A percentile compares a stretch with the other conserved stretches of the same genome.
These are phyloP conservation scores for Xanthorhoe spadicearia DNA, from an alignment of 2,888 invertebrate genomes.

Conservation along the genomic window DNA sequence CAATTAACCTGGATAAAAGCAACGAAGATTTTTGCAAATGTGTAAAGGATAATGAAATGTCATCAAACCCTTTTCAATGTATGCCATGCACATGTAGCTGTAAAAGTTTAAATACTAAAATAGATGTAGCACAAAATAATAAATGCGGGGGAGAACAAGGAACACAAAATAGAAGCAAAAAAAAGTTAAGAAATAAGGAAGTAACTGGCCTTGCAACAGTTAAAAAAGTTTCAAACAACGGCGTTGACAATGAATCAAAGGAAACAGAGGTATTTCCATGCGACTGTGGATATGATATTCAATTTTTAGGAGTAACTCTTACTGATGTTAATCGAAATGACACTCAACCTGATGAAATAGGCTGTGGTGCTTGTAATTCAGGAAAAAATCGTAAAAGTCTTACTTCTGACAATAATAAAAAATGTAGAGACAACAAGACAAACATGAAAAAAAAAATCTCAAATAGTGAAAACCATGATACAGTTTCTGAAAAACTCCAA, in stretches of 20 bases:
- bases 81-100: constrained; percentile 49
- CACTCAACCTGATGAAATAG: constrained; percentile 23
- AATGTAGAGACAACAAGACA: not conserved
- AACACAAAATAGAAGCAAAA: constrained; percentile 9
- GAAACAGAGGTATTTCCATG: constrained; percentile 38
- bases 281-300: constrained; percentile 61
- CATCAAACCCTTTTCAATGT: constrained; percentile 45
- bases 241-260: constrained; percentile 9
- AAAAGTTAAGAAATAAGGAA: constrained; percentile 1
- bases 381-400: constrained; percentile 1
- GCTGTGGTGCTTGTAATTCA: constrained; percentile 6
- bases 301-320: constrained; percentile 74
- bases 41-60: constrained; percentile 32
- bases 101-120: constrained; percentile 36
- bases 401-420: not conserved
- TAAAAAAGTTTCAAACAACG: constrained; percentile 29
- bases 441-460: not conserved
- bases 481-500: not conserved
- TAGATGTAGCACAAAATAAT: constrained; percentile 2
- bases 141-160: not conserved
- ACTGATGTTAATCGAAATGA: constrained; percentile 48
- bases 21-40: constrained; percentile 58
- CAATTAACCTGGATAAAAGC: constrained; percentile 69
- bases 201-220: not conserved
- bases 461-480: not conserved